Percentiles rank a stretch among this genome's conserved stretches.
Evolutionary conservation across 2,797 vertebrate genomes (phyloP).

Genomic region (Bovichtus variegatus): DNA sequence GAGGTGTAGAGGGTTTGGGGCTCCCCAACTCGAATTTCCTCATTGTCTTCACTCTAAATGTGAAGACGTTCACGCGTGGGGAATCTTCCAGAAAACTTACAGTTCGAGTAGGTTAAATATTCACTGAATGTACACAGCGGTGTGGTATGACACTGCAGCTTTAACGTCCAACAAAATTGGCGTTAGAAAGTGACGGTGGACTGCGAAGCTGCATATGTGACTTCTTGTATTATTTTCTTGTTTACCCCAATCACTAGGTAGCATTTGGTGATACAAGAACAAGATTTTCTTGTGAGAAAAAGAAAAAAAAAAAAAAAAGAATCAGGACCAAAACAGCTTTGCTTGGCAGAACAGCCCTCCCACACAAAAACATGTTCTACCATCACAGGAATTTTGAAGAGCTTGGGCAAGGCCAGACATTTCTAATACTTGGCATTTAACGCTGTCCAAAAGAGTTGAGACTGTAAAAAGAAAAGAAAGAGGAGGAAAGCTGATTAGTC

Average conservation of each 20-base stretch:
- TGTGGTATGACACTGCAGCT: background rate
- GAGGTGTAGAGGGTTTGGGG: background rate
- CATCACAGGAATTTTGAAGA: constrained; percentile 83
- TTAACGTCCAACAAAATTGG: background rate
- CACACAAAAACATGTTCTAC: constrained; percentile 88
- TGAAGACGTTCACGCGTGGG: constrained; percentile 7
- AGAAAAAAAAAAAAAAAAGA: constrained; percentile 61
- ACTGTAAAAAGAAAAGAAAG: constrained; percentile 57
- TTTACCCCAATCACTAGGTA: constrained; percentile 74
- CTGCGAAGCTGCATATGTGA: constrained; percentile 4
- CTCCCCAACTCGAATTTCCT: constrained; percentile 59
- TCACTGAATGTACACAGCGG: background rate
- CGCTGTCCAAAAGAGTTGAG: constrained; percentile 70
- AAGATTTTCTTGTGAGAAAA: constrained; percentile 74
- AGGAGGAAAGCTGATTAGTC: constrained; percentile 69
- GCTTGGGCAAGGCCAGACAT: constrained; percentile 80
- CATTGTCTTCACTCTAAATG: constrained; percentile 28
- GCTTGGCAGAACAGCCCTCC: constrained; percentile 86
- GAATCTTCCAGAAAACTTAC: constrained; percentile 32
- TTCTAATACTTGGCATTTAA: constrained; percentile 82
- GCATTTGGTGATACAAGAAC: constrained; percentile 77
- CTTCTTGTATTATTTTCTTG: constrained; percentile 61
- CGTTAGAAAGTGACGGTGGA: background rate
- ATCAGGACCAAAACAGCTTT: constrained; percentile 86
- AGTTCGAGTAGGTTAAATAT: constrained; percentile 9